Percentiles rank a stretch among this genome's conserved stretches.
Evolutionary conservation across 1,140 invertebrate species (phyloP).

Genomic region (Drosophila oshimai): DNA sequence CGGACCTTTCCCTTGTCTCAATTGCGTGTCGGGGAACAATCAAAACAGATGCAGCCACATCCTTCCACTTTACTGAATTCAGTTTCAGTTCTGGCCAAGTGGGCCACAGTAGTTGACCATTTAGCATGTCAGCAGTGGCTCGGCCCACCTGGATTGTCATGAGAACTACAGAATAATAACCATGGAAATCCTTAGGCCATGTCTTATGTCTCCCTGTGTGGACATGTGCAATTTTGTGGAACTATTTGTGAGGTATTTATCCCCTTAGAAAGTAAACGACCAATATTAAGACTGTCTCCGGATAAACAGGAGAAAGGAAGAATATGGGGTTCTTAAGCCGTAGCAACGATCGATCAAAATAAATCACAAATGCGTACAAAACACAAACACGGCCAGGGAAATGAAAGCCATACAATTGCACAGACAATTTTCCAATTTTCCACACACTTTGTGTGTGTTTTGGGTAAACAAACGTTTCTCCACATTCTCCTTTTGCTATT

Average conservation of each 20-base stretch:
- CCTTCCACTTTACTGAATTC: conserved; percentile 38
- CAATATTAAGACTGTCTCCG: conserved; percentile 67
- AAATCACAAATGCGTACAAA: conserved; percentile 67
- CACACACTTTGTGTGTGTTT: conserved; percentile 53
- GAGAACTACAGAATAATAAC: conserved; percentile 15
- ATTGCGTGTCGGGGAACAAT: conserved; percentile 36
- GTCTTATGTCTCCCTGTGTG: conserved; percentile 31
- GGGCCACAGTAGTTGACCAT: conserved; percentile 37
- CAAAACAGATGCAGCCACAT: conserved; percentile 37
- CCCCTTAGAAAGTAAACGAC: conserved; percentile 54
- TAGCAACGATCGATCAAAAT: conserved; percentile 73
- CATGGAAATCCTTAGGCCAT: conserved; percentile 8
- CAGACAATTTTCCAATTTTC: conserved; percentile 78
- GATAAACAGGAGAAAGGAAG: conserved; percentile 48
- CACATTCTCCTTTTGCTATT: not conserved
- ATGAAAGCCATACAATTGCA: conserved; percentile 69
- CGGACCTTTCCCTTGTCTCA: not conserved
- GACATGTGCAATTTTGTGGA: conserved; percentile 75
- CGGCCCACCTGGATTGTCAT: conserved; percentile 38
- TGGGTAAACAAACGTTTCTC: conserved; percentile 69
- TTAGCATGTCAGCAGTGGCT: conserved; percentile 38
- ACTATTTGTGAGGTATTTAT: conserved; percentile 72
- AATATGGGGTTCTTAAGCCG: conserved; percentile 50
- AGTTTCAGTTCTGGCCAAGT: conserved; percentile 24
- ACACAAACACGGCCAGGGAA: conserved; percentile 25